Base-by-base conservation (phyloP, 64 coral and sea anemone genomes). In the Montipora sp. region DNA sequence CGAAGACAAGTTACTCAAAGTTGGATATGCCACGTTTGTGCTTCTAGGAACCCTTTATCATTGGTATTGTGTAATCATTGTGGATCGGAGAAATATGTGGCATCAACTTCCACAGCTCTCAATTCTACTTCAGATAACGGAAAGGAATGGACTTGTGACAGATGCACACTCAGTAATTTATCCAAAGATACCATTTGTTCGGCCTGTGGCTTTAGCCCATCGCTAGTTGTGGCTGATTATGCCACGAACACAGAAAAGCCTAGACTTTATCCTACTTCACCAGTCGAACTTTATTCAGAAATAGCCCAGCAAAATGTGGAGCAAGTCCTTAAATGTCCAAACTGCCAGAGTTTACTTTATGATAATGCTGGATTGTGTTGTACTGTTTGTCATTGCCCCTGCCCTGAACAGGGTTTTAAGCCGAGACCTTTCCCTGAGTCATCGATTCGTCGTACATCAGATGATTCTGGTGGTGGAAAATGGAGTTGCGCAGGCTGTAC, bases 341-440 rank as follows among this genome's bases (percentile, higher is more conserved):
- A 96, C 44, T 99, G 98, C 94, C 91, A 94, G 89, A 99, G 94
- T 51, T 76, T 96, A 22, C 81, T 99, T 36, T 94, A 92, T 81
- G 94, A 99, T 83, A 99, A 96, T 92, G 76, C 84, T 14, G 87
- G 89, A 5, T 73, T 67, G 48, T 8, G 23, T 69, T 99, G 98
- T 63, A 90, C 86, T 76, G 92, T 99, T 20, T 99, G 98, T 83
- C 92, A 90, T 5, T 79, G 78, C 0, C 89, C 66, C 51, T 99
- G 98, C 74, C 19, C 88, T 15, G 79, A 94, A 18, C 89, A 94
- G 23, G 94, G 98, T 46, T 99, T 99, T 49, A 96, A 99, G 80
- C 98, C 98, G 0, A 89, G 98, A 59, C 94, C 92, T 7, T 99
- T 99, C 13, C 98, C 94, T n/a, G 83, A 92, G n/a, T 94, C 92